These are phyloP conservation scores for Nesogale talazaci DNA, from an alignment of 2,113 vertebrate genomes.

Conservation along the genomic window DNA sequence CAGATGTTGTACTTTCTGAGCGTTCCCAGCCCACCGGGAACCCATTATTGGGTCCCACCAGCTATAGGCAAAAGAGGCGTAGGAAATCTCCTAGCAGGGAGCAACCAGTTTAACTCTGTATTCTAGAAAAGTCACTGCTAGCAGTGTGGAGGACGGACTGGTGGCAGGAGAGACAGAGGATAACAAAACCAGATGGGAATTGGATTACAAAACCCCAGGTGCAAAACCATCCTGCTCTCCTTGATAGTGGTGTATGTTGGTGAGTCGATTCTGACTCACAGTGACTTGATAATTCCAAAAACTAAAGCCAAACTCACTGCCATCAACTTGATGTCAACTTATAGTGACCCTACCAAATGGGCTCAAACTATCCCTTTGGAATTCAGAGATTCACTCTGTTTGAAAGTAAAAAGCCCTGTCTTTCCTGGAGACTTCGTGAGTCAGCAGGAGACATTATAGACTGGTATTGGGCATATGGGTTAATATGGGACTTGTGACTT, in stretches of 20 bases:
- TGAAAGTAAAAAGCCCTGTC: too few relatives aligned
- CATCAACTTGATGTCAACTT: neutral
- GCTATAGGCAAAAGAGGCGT: neutral
- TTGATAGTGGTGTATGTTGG: neutral
- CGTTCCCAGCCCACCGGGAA: constrained; percentile 36
- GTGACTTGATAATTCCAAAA: too few relatives aligned
- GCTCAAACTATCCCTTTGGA: too few relatives aligned
- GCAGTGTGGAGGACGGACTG: neutral
- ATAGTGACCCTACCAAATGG: neutral
- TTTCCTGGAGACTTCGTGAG: too few relatives aligned
- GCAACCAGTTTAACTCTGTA: neutral
- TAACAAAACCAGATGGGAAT: neutral
- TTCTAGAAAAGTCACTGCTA: constrained; percentile 47
- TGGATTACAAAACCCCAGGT: neutral
- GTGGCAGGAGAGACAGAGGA: neutral
- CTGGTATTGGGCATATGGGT: too few relatives aligned
- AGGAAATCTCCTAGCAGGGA: constrained; percentile 41
- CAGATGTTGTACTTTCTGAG: constrained; percentile 52
- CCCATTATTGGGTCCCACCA: constrained; percentile 53
- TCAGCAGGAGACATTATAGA: too few relatives aligned
- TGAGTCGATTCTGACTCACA: neutral
- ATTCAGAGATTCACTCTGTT: too few relatives aligned
- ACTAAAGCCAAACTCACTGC: neutral
- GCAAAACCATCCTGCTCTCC: neutral
- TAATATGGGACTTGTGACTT: too few relatives aligned